Evolutionary conservation across 2,113 vertebrate species (phyloP).

Genomic region (Aplodontia rufa): DNA sequence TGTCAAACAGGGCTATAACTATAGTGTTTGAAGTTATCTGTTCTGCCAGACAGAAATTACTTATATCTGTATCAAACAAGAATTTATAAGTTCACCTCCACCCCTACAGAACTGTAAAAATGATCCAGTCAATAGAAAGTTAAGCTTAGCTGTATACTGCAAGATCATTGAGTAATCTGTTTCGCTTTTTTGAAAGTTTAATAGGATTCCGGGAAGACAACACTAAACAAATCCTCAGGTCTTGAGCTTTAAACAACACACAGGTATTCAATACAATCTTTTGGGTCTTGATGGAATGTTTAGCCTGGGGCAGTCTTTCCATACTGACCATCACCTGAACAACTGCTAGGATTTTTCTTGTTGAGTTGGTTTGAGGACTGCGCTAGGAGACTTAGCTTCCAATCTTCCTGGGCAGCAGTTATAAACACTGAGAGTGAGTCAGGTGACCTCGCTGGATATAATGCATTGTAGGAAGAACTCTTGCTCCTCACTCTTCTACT

Average conservation of each 20-base stretch:
- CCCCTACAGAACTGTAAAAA: not conserved
- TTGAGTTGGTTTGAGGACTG: not conserved
- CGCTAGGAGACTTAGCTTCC: not conserved
- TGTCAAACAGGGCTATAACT: not conserved
- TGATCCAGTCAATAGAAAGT: constrained; percentile 8
- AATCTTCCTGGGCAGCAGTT: not conserved
- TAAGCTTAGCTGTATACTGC: not conserved
- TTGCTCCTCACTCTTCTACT: not conserved
- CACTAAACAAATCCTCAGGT: not conserved
- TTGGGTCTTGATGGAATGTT: not conserved
- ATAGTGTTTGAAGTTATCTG: not conserved
- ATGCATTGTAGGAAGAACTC: not conserved
- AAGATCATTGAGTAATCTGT: not conserved
- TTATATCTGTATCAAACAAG: not conserved
- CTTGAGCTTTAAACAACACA: not conserved
- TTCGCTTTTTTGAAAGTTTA: constrained; percentile 6
- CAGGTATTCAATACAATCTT: not conserved
- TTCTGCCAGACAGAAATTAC: not conserved
- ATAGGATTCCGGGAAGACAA: not conserved
- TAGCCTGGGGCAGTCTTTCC: not conserved
- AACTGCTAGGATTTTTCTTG: not conserved
- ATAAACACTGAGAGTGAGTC: not conserved
- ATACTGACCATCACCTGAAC: not conserved
- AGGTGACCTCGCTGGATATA: not conserved
- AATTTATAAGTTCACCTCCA: not conserved